Evolutionary conservation across 2,888 invertebrate genomes (phyloP), one percentile per base, ranked within the genome.

Genomic region (Deroplatys truncata): DNA sequence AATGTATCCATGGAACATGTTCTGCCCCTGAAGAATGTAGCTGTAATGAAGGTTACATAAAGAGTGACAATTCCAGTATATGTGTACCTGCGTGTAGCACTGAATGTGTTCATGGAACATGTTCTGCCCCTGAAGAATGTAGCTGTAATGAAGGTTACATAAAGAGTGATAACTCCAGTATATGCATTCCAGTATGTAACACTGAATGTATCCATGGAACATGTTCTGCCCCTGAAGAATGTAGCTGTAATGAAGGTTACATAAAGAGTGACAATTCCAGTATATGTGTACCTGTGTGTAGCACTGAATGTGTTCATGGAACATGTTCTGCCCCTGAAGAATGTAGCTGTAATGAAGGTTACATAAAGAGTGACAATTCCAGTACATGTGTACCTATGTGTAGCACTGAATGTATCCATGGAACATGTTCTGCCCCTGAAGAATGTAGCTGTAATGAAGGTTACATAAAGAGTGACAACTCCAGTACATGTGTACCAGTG

Each of bases 241-340:
- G 95, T 85, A 92, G 93, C 35, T 95, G 95, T 91, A 92, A 93
- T 85, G 92, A 92, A 25, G 94, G 94, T 0, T 93, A 87, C 43
- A 28, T 82, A 0, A 31, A 31, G 28, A 28, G 83, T 83, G 0
- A 25, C 9, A 28, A 49, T 49, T 29, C 84, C 1, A 84, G 25
- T 31, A 35, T 3, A 28, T 88, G 88, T 72, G 35, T 84, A 25
- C 88, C 88, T 25, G 2, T n/a, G 10, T 89, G 89, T 35, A 72
- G 72, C 16, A 31, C 8, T 56, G 85, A 82, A 10, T 89, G 87
- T 28, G 3, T 28, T 5, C 82, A 87, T 87, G 87, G 87, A 9
- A 82, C 7, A 31, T 89, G 84, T 82, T 8, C 35, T 25, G 84
- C n/a, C 0, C 84, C 88, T 88, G 84, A 49, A 15, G 56, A 28